phyloP scores from a whole-genome alignment of 2,888 invertebrate species.

The Ophion slaviceki region DNA sequence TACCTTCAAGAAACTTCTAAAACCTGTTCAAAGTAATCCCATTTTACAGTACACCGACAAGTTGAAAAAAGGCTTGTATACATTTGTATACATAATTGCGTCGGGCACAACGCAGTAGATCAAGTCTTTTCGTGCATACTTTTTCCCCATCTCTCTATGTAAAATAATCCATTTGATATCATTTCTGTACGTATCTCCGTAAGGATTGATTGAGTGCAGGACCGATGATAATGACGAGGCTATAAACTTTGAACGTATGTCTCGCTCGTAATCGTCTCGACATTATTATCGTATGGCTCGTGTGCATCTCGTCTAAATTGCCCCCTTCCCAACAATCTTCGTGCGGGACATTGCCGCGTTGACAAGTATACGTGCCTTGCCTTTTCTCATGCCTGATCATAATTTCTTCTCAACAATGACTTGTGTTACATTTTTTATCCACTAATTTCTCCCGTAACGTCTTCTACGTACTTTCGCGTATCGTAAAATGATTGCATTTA shows the following conservation, averaged over 20 bases:
- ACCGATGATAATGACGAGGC: constrained; percentile 47
- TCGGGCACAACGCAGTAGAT: constrained; percentile 34
- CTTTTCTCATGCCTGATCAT: constrained; percentile 14
- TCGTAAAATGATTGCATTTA: too few relatives aligned
- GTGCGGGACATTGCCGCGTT: constrained; percentile 6
- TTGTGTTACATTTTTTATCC: too few relatives aligned
- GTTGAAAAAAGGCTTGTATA: not conserved
- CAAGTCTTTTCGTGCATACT: not conserved
- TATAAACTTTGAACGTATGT: constrained; percentile 61
- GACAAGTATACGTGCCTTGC: constrained; percentile 6
- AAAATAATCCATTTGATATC: not conserved
- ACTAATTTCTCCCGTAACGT: too few relatives aligned
- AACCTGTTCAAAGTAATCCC: too few relatives aligned
- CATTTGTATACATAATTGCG: not conserved
- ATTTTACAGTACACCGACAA: too few relatives aligned
- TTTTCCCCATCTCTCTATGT: not conserved
- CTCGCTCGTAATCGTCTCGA: constrained; percentile 42
- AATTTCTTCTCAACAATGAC: not conserved
- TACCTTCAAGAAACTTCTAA: too few relatives aligned
- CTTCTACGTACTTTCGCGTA: too few relatives aligned
- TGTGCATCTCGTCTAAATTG: constrained; percentile 33
- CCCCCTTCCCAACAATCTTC: not conserved
- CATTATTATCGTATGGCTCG: constrained; percentile 44
- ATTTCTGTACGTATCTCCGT: constrained; percentile 31
- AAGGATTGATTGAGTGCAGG: constrained; percentile 47